Base-by-base conservation (phyloP, 2,113 vertebrate genomes). In the Ochotona princeps region DNA sequence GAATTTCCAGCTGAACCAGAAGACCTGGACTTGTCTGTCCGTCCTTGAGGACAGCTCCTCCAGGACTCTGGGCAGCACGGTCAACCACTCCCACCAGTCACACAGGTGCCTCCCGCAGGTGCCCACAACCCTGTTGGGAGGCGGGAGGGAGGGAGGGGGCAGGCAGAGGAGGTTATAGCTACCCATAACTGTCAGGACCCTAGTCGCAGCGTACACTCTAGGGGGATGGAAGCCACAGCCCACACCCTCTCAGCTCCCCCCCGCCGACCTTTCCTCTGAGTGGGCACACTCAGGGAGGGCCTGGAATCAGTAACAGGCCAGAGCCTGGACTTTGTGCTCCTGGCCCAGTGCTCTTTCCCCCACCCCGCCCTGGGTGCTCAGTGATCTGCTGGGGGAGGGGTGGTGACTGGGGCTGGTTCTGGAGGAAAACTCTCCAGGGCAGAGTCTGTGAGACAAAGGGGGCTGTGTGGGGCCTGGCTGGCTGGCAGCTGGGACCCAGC, bases 1-100 rank as follows among this genome's bases (percentile, higher is more conserved):
- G 96, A 96, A 96, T 97, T 97, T 96, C 97, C 95, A 94, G 97
- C 92, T 91, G 86, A 97, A 93, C 97, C 8, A 89, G 96, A 94
- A 93, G 95, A 66, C 91, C 78, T 57, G 69, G 90, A 82, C 78
- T 44, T 44, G 38, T 44, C 38, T 44, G 38, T 44, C 47, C 57
- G 70, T 67, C 76, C 61, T 92, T 7, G 25, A 79, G 80, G 93
- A 70, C 81, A 95, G 84, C 83, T 83, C 80, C 87, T 92, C 74
- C 86, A 69, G n/a, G 10, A 66, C 66, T 89, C 80, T 0, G 32
- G 96, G 94, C 87, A 54, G 32, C 63, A 18, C 0, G 93, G 93
- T 94, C 73, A 60, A 87, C 14, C 91, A 76, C 83, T 85, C 17
- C 54, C 54, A 14, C 54, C 38, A 44, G 38, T 44, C 38, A 44